Evolutionary conservation across 2,113 vertebrate genomes (phyloP), one percentile per base, ranked within the genome.

Genomic region (Corythoichthys intestinalis): DNA sequence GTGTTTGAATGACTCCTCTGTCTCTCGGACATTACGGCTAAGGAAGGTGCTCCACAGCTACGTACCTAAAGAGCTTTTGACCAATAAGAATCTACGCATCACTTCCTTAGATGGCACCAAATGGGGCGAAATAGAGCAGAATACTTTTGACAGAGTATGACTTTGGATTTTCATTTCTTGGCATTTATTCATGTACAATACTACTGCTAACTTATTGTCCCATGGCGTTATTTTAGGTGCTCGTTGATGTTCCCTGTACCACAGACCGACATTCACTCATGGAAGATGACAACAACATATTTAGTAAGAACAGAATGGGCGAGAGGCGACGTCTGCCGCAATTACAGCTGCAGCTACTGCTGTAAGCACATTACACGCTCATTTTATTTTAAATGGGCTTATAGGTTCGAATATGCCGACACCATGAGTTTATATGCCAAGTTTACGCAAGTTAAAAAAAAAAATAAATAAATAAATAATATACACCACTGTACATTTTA

Each of bases 231-330:
- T 3, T 76, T 48, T 85, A 98, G 96, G 97, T 99, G 14, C 92
- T 99, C 57, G 96, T 99, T 69, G 97, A 99, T 28, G 97, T 94
- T 37, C 97, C 97, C 37, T 99, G 97, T 81, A 98, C 95, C 1
- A 94, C 94, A 3, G 97, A 99, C 88, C 93, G 97, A 69, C 97
- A 96, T 71, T 96, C 97, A 0, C 84, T 95, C 34, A 86, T 83
- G 59, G 94, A 98, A 72, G 91, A 96, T 0, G 94, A 96, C 1
- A 98, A 99, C 89, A 99, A 96, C 82, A 94, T 99, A 74, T 99
- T 98, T 80, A 92, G 82, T 59, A 93, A 54, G 64, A 89, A 28
- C 0, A 89, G 96, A 75, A 92, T 85, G 47, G 92, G 91, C 20
- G 97, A 99, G 81, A 92, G 96, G 15, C 93, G 94, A 76, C 89